A percentile compares a stretch with the other conserved stretches of the same genome.
phyloP scores from a whole-genome alignment of 2,888 invertebrate species.

The Ophion costatus region DNA sequence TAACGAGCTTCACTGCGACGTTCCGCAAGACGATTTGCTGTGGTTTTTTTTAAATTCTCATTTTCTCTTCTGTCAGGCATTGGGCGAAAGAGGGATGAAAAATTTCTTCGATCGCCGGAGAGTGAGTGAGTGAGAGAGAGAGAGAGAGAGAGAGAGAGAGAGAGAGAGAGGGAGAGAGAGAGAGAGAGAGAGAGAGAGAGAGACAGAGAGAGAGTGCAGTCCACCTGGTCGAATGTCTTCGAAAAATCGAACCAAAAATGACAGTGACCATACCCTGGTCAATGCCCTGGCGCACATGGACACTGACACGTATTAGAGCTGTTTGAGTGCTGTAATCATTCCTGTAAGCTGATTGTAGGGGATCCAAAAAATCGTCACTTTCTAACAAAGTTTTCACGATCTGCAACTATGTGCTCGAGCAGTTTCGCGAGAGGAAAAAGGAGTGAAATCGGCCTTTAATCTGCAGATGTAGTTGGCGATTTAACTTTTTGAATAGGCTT shows the following conservation, averaged over 20 bases:
- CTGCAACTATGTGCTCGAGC: conserved; percentile 61
- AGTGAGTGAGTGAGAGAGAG: conserved; percentile 25
- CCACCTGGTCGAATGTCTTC: conserved; percentile 9
- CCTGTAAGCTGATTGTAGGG: conserved; percentile 72
- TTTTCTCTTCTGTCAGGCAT: not conserved
- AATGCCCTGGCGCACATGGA: conserved; percentile 68
- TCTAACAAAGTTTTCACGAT: conserved; percentile 66
- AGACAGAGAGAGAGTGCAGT: too few relatives aligned
- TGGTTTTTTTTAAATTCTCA: not conserved
- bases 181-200: too few relatives aligned
- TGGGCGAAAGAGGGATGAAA: conserved; percentile 14
- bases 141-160: too few relatives aligned
- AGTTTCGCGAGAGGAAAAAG: conserved; percentile 67
- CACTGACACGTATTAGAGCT: conserved; percentile 69
- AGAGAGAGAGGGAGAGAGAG: too few relatives aligned
- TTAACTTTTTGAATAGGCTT: not conserved
- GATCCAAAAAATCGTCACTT: conserved; percentile 67
- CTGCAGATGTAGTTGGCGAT: not conserved
- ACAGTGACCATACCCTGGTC: conserved; percentile 64
- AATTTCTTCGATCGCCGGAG: conserved; percentile 40
- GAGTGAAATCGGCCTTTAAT: conserved; percentile 69
- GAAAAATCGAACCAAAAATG: conserved; percentile 16
- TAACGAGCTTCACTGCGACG: conserved; percentile 65
- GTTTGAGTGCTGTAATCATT: conserved; percentile 70
- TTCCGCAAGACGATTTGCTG: conserved; percentile 9